These are phyloP conservation scores for Leuctra nigra DNA, from an alignment of 2,888 invertebrate genomes.

Conservation along the genomic window DNA sequence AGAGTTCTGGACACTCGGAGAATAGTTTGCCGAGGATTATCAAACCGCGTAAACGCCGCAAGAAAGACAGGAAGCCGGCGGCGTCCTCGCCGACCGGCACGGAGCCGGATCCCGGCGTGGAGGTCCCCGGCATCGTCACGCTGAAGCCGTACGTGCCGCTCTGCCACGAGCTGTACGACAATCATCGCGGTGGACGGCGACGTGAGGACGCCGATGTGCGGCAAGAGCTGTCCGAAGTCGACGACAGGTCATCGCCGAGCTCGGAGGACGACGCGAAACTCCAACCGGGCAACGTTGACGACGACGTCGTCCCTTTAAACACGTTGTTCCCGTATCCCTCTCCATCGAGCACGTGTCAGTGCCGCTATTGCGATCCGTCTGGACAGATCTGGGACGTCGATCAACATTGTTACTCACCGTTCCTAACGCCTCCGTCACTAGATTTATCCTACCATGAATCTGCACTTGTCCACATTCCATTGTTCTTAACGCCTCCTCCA, in stretches of 20 bases:
- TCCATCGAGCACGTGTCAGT: constrained; percentile 56
- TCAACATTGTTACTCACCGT: constrained; percentile 49
- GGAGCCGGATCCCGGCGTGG: constrained; percentile 33
- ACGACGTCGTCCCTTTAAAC: constrained; percentile 21
- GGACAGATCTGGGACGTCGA: constrained; percentile 70
- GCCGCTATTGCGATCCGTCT: constrained; percentile 67
- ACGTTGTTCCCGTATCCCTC: constrained; percentile 15
- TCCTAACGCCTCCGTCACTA: constrained; percentile 42
- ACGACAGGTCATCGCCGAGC: constrained; percentile 15
- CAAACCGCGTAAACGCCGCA: constrained; percentile 81
- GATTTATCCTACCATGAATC: constrained; percentile 10
- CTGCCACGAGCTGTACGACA: constrained; percentile 35
- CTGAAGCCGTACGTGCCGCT: constrained; percentile 45
- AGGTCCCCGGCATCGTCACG: constrained; percentile 34
- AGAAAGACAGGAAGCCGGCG: constrained; percentile 81
- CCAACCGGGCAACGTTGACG: constrained; percentile 39
- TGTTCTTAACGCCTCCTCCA: constrained; percentile 31
- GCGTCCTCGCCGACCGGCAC: constrained; percentile 27
- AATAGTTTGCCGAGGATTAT: constrained; percentile 81
- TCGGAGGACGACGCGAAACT: constrained; percentile 31
- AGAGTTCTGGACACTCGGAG: constrained; percentile 65
- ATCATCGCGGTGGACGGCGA: constrained; percentile 21
- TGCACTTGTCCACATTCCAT: constrained; percentile 29
- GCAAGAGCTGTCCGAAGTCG: constrained; percentile 20
- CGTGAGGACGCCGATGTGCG: constrained; percentile 11